A percentile compares a stretch with the other conserved stretches of the same genome.
phyloP scores from a whole-genome alignment of 64 coral and sea anemone species.

The Pocillopora verrucosa region DNA sequence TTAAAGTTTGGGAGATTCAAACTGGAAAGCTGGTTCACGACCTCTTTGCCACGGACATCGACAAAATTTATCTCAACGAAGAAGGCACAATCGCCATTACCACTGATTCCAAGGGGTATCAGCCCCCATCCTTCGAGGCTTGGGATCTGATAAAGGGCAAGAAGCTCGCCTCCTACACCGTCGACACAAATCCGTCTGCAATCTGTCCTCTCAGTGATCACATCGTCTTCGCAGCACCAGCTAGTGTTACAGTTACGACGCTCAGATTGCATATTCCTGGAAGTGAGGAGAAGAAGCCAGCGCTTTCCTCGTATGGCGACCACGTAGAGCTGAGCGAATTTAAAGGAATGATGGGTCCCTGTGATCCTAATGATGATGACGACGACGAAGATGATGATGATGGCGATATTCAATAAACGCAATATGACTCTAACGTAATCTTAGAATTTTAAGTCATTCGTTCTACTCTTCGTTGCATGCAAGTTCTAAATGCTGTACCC shows the following conservation, averaged over 20 bases:
- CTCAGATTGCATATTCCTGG: conserved; percentile 33
- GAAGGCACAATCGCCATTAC: conserved; percentile 11
- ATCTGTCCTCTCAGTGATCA: conserved; percentile 18
- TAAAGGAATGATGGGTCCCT: conserved; percentile 23
- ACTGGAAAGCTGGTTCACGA: conserved; percentile 8
- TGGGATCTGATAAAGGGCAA: conserved; percentile 38
- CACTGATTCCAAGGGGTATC: conserved; percentile 18
- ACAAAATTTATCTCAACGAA: conserved; percentile 17
- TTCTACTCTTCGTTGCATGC: background rate
- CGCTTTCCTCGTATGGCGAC: conserved; percentile 8
- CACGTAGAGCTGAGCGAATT: conserved; percentile 27
- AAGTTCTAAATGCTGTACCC: too few relatives aligned
- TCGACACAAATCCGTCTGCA: conserved; percentile 16
- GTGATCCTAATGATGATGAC: conserved; percentile 48
- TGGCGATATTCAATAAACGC: background rate
- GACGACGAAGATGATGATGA: conserved; percentile 59
- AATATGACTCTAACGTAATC: background rate
- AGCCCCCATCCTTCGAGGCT: conserved; percentile 10
- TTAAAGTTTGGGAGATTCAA: conserved; percentile 52
- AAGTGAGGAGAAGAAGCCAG: background rate
- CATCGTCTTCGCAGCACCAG: conserved; percentile 17
- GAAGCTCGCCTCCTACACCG: conserved; percentile 34
- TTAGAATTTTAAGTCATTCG: background rate
- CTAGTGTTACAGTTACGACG: conserved; percentile 23
- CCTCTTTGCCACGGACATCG: background rate